Evolutionary conservation across 1,140 invertebrate genomes (phyloP).

Genomic region (Cecropterus lyciades): DNA sequence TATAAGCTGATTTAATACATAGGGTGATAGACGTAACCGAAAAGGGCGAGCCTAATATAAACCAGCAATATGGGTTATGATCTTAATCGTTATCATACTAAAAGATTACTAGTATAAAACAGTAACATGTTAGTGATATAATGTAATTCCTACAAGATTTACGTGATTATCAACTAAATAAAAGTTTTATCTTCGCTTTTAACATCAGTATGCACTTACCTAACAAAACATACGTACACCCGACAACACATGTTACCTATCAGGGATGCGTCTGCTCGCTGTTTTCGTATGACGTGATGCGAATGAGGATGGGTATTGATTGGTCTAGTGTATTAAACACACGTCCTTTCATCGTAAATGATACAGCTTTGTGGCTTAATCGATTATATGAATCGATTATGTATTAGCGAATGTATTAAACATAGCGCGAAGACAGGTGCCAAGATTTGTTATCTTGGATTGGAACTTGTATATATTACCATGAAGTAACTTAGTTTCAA

Average conservation of each 20-base stretch:
- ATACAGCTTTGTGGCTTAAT: slow-evolving; percentile 11
- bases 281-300: slow-evolving; percentile 46
- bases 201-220: not conserved
- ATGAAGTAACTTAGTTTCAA: no score
- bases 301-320: slow-evolving; percentile 45
- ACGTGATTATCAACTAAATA: no score
- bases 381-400: not conserved
- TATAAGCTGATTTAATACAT: no score
- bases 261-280: slow-evolving; percentile 27
- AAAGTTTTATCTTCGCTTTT: not conserved
- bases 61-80: no score
- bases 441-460: no score
- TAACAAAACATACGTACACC: slow-evolving; percentile 9
- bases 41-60: no score
- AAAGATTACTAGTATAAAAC: no score
- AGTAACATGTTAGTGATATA: no score
- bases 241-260: slow-evolving; percentile 11
- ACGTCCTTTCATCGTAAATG: slow-evolving; percentile 26
- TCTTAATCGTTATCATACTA: no score
- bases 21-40: no score
- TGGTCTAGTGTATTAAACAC: slow-evolving; percentile 33
- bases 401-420: slow-evolving; percentile 2
- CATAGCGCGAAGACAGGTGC: not conserved
- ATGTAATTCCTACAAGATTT: no score
- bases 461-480: no score